Percentiles rank a stretch among this genome's conserved stretches.
Conservation (phyloP, 2,113 vertebrate genomes). For the Phrynosoma blainvillii region DNA sequence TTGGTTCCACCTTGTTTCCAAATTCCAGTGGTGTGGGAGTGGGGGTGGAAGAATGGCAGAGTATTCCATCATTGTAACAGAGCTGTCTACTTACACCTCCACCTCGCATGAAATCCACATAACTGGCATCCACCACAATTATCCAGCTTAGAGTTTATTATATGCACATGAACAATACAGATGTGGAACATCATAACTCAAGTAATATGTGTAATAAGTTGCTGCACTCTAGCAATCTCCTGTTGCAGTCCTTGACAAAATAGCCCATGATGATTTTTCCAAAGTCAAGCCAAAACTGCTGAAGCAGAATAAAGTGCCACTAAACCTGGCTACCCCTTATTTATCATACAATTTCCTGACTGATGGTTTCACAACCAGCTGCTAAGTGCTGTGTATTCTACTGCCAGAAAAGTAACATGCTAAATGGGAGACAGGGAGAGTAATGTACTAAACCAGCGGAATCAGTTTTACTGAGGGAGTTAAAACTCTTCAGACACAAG, state of each 20-base stretch:
- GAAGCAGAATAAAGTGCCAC: constrained; percentile 84
- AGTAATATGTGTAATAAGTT: constrained; percentile 69
- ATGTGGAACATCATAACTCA: constrained; percentile 76
- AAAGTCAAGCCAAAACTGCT: constrained; percentile 81
- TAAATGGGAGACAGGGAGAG: constrained; percentile 79
- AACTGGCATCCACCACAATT: constrained; percentile 68
- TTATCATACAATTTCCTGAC: constrained; percentile 86
- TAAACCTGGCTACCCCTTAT: constrained; percentile 80
- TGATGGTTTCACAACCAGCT: constrained; percentile 84
- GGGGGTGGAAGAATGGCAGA: constrained; percentile 35
- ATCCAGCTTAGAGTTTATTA: constrained; percentile 72
- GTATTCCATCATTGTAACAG: constrained; percentile 55
- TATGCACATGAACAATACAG: constrained; percentile 78
- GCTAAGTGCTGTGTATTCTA: constrained; percentile 83
- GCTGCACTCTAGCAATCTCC: constrained; percentile 66
- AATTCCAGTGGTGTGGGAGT: constrained; percentile 44
- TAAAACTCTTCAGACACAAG: constrained; percentile 63
- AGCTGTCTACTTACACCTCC: constrained; percentile 50
- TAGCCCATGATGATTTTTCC: constrained; percentile 77
- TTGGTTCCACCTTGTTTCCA: constrained; percentile 52
- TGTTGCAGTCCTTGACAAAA: constrained; percentile 77
- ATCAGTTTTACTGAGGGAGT: constrained; percentile 73
- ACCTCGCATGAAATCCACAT: constrained; percentile 43
- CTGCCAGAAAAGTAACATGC: constrained; percentile 81
- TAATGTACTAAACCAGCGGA: constrained; percentile 69